A percentile compares a stretch with the other conserved stretches of the same genome.
phyloP scores from a whole-genome alignment of 1,140 invertebrate species.

The Leucophenga varia region DNA sequence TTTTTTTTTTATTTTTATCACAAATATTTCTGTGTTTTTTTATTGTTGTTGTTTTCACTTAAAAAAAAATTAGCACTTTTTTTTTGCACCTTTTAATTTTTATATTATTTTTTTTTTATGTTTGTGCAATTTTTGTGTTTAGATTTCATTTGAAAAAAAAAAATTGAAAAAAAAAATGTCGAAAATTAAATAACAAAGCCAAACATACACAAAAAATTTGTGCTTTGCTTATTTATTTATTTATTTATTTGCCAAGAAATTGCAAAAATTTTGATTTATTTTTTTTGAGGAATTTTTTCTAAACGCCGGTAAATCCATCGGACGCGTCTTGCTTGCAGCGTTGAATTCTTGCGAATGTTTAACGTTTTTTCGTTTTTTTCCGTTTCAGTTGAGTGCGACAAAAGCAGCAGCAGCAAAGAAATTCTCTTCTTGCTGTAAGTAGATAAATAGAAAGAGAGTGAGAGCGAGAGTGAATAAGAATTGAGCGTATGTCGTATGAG shows the following conservation, averaged over 20 bases:
- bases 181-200: too few relatives aligned
- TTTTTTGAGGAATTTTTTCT: conserved; percentile 2
- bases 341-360: conserved; percentile 34
- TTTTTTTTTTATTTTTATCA: conserved; percentile 14
- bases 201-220: conserved; percentile 10
- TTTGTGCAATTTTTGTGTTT: too few relatives aligned
- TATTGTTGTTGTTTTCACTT: too few relatives aligned
- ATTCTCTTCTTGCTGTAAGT: too few relatives aligned
- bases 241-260: conserved; percentile 1
- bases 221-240: conserved; percentile 13
- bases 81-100: not conserved
- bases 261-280: conserved; percentile 16
- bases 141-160: not conserved
- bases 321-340: conserved; percentile 42
- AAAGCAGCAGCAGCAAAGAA: too few relatives aligned
- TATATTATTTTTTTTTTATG: too few relatives aligned
- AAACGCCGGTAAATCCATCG: conserved; percentile 25
- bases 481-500: too few relatives aligned
- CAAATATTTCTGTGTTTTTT: too few relatives aligned
- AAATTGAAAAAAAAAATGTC: too few relatives aligned
- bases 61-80: not conserved
- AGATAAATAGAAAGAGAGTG: conserved; percentile 3
- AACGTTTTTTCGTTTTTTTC: too few relatives aligned
- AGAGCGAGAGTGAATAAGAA: conserved; percentile 9
- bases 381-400: too few relatives aligned